phyloP scores from a whole-genome alignment of 2,113 vertebrate genomes.

The Etheostoma spectabile region DNA sequence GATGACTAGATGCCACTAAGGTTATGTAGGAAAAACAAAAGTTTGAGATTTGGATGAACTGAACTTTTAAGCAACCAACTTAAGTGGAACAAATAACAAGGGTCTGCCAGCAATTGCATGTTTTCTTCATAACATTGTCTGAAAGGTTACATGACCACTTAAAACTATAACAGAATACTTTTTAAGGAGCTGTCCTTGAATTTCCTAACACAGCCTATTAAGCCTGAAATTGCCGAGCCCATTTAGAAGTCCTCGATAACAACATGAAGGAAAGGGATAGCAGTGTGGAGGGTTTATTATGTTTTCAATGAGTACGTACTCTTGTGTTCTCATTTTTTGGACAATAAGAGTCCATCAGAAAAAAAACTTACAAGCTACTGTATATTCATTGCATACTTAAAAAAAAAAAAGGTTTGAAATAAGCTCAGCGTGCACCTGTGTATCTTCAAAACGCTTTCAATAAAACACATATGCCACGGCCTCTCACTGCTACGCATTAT shows the following conservation, averaged over 20 bases:
- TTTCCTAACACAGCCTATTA: slow-evolving; percentile 36
- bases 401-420: neutral
- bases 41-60: neutral
- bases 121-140: slow-evolving; percentile 4
- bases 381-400: neutral
- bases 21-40: neutral
- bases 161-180: slow-evolving; percentile 7
- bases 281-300: slow-evolving; percentile 2
- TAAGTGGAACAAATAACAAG: neutral
- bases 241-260: slow-evolving; percentile 23
- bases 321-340: slow-evolving; percentile 1
- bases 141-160: slow-evolving; percentile 28
- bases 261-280: neutral
- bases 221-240: slow-evolving; percentile 10
- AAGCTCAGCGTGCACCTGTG: neutral
- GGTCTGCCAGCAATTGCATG: neutral
- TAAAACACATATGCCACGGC: neutral
- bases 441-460: neutral
- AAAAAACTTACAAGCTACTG: no score
- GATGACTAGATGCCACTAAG: neutral
- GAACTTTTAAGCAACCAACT: slow-evolving; percentile 31
- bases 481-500: neutral
- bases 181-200: slow-evolving; percentile 10
- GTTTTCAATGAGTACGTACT: neutral
- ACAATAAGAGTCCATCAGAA: neutral